Percentiles rank a stretch among this genome's conserved stretches.
These are phyloP conservation scores for Hofmannophila pseudospretella DNA, from an alignment of 2,888 invertebrate genomes.

Conservation along the genomic window DNA sequence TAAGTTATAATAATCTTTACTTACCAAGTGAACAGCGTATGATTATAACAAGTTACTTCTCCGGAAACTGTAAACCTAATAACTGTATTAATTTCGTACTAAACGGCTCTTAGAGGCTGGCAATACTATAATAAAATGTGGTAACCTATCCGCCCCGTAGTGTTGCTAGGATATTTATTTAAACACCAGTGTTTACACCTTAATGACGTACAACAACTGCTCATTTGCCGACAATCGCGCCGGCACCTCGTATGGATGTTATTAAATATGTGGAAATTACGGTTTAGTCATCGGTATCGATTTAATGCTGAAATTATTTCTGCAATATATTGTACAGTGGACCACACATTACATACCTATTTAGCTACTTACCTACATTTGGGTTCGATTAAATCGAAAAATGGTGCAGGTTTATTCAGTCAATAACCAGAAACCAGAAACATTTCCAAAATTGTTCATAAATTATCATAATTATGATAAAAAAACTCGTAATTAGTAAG, in stretches of 20 bases:
- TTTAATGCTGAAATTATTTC: constrained; percentile 24
- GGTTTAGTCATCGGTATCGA: constrained; percentile 26
- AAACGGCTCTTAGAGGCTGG: constrained; percentile 16
- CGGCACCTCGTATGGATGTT: constrained; percentile 26
- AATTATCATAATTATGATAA: too few species aligned
- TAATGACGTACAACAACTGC: constrained; percentile 42
- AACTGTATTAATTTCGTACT: neutral
- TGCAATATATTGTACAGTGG: too few species aligned
- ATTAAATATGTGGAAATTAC: constrained; percentile 30
- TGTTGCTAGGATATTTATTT: constrained; percentile 48
- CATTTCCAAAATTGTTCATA: too few species aligned
- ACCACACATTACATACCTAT: too few species aligned
- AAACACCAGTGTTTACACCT: constrained; percentile 51
- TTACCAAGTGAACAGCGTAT: neutral
- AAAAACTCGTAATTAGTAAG: too few species aligned
- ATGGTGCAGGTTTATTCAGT: too few species aligned
- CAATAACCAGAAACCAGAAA: too few species aligned
- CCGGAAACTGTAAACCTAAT: neutral
- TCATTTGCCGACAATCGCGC: constrained; percentile 33
- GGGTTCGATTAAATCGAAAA: too few species aligned
- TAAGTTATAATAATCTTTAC: too few species aligned
- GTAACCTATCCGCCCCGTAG: constrained; percentile 36
- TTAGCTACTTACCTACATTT: too few species aligned
- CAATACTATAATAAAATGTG: constrained; percentile 38
- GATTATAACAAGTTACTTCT: neutral